phyloP scores from a whole-genome alignment of 2,888 invertebrate species.

The Drosophila pseudotalamancana region DNA sequence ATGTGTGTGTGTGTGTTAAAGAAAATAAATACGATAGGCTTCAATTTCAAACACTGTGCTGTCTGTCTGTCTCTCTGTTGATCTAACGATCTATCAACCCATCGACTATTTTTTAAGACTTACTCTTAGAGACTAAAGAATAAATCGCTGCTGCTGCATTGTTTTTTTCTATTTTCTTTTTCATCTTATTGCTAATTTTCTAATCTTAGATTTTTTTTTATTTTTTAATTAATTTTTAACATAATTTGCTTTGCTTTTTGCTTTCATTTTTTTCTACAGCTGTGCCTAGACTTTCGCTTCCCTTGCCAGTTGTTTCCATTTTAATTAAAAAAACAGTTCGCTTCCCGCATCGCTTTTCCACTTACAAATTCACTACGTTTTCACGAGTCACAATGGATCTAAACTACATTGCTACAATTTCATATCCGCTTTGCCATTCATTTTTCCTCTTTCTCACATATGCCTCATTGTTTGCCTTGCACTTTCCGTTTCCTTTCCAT shows the following conservation, averaged over 20 bases:
- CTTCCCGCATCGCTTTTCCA: conserved; percentile 7
- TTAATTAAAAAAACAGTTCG: conserved; percentile 33
- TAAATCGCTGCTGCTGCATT: conserved; percentile 44
- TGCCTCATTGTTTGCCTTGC: conserved; percentile 62
- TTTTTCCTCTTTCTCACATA: conserved; percentile 40
- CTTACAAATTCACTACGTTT: conserved; percentile 28
- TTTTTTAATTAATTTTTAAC: conserved; percentile 27
- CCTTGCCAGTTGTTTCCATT: conserved; percentile 10
- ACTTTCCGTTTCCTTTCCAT: conserved; percentile 25
- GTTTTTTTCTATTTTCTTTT: conserved; percentile 16
- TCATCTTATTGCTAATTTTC: conserved; percentile 37
- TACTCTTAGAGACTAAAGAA: conserved; percentile 54
- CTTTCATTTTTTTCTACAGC: conserved; percentile 56
- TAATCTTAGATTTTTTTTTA: conserved; percentile 43
- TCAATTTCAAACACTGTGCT: conserved; percentile 41
- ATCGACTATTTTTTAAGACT: conserved; percentile 46
- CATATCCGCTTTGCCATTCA: conserved; percentile 23
- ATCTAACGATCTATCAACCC: conserved; percentile 26
- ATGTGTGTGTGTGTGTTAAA: conserved; percentile 26
- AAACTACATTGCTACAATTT: conserved; percentile 59
- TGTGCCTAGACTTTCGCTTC: conserved; percentile 22
- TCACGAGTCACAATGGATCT: conserved; percentile 42
- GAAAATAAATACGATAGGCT: conserved; percentile 57
- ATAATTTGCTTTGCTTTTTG: conserved; percentile 46
- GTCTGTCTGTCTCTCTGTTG: conserved; percentile 12